phyloP scores from a whole-genome alignment of 2,888 invertebrate genomes.

The Ditula angustiorana region DNA sequence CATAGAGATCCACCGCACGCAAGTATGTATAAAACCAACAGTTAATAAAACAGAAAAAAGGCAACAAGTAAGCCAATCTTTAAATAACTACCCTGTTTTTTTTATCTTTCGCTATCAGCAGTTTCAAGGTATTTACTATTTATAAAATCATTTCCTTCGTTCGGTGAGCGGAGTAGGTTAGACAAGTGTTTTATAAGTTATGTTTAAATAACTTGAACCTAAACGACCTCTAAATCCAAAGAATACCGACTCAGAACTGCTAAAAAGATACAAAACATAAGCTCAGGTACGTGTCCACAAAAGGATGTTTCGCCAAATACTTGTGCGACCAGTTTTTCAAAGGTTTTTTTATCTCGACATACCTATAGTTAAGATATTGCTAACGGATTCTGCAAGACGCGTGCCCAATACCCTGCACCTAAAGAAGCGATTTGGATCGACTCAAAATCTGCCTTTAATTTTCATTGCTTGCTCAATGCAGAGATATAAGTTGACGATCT shows the following conservation, averaged over 20 bases:
- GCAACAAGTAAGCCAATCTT: no score
- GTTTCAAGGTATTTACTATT: no score
- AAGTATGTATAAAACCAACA: no score
- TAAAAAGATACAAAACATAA: constrained; percentile 19
- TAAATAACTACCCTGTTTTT: no score
- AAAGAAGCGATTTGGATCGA: not conserved
- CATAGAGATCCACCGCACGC: no score
- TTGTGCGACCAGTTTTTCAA: constrained; percentile 42
- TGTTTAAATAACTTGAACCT: not conserved
- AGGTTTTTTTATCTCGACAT: constrained; percentile 42
- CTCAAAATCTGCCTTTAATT: not conserved
- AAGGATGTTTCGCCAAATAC: constrained; percentile 36
- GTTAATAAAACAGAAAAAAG: no score
- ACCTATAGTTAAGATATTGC: constrained; percentile 34
- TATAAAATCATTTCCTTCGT: no score
- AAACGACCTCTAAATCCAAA: not conserved
- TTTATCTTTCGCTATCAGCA: no score
- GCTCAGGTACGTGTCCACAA: constrained; percentile 21
- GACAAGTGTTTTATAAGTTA: no score
- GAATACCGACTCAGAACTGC: not conserved
- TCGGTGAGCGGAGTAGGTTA: no score
- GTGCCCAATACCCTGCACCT: constrained; percentile 27
- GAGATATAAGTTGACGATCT: not conserved
- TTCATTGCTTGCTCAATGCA: constrained; percentile 2
- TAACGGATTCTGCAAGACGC: constrained; percentile 43